Base-by-base conservation (phyloP, 2,888 invertebrate genomes). In the Polydrusus tereticollis region DNA sequence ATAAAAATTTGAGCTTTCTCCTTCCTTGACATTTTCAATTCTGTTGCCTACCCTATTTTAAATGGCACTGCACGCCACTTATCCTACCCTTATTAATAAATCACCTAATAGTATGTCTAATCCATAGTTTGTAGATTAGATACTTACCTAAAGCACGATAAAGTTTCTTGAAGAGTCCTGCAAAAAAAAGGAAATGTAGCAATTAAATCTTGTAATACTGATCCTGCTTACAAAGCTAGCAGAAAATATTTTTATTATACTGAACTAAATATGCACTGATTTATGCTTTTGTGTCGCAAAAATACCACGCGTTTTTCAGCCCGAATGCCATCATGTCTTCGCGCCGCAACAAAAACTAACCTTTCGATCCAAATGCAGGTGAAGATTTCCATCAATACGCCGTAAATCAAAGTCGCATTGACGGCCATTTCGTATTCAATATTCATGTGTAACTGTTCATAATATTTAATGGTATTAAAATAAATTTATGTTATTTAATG, bases 341-440 rank as follows among this genome's bases (percentile, higher is more conserved):
- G 12, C 14, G 43, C 55, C 12, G 58, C 36, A 29, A 41, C 72
- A 72, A 72, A 72, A 72, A 72, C 72, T 67, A 63, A 67, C 67
- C 67, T 62, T 63, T 67, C 72, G 57, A 69, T 55, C 69, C 52
- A 79, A 80, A 80, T 78, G 78, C 80, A 79, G 82, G 82, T 83
- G 84, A 84, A 83, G 83, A 84, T 83, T 83, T 84, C 83, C 84
- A 84, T 85, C 83, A 83, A 84, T 84, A 58, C 36, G 36, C 45
- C 36, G 67, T 85, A 83, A 84, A 84, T 72, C 72, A 72, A 55
- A 2, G 67, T 14, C 57, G 16, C n/a, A 14, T 16, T 21, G 67
- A 72, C 67, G 58, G 63, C 57, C 57, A 72, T 67, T 72, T 67
- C 33, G 52, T 67, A 67, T 72, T 72, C 72, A 72, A 72, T 72